Percentiles rank a stretch among this genome's conserved stretches.
Conservation (phyloP, 2,888 invertebrate species). For the Melieria omissa region DNA sequence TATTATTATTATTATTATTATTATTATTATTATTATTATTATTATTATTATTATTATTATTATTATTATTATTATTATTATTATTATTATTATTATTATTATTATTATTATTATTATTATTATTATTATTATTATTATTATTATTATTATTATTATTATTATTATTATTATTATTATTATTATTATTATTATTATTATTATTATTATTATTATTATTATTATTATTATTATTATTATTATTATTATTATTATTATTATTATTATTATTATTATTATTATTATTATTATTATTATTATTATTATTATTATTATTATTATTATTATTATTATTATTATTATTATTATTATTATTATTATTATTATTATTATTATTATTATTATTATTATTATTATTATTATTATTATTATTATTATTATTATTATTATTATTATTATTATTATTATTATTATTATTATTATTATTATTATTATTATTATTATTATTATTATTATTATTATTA, state of each 20-base stretch:
- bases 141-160: slow-evolving; percentile 4
- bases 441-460: slow-evolving; percentile 4
- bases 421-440: slow-evolving; percentile 4
- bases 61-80: slow-evolving; percentile 4
- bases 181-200: slow-evolving; percentile 4
- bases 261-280: slow-evolving; percentile 4
- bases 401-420: slow-evolving; percentile 4
- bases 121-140: slow-evolving; percentile 4
- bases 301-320: slow-evolving; percentile 4
- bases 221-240: slow-evolving; percentile 4
- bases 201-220: slow-evolving; percentile 4
- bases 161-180: slow-evolving; percentile 4
- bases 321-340: slow-evolving; percentile 4
- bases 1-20: slow-evolving; percentile 4
- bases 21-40: slow-evolving; percentile 4
- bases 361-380: slow-evolving; percentile 4
- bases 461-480: slow-evolving; percentile 4
- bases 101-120: slow-evolving; percentile 4
- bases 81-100: slow-evolving; percentile 4
- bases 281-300: slow-evolving; percentile 4
- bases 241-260: slow-evolving; percentile 4
- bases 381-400: slow-evolving; percentile 4
- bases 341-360: slow-evolving; percentile 4
- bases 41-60: slow-evolving; percentile 4
- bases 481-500: slow-evolving; percentile 4